Base-by-base conservation (phyloP, 2,888 invertebrate genomes). In the Synanthedon andrenaeformis region DNA sequence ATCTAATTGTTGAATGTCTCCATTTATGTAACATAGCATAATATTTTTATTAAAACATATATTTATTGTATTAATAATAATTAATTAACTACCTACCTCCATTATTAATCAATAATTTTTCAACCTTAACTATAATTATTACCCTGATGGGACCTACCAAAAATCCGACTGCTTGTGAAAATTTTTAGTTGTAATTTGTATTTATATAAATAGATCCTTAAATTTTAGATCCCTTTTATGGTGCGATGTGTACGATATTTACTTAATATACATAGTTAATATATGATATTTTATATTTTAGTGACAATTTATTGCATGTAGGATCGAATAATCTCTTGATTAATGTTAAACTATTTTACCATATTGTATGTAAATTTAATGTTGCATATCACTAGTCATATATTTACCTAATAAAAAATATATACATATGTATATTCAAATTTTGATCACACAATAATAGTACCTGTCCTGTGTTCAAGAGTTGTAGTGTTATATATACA, bases 361-460 rank as follows among this genome's bases (percentile, higher is more conserved):
- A 82, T 71, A 72, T 67, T 69, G 68, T 76, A 74, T 78, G 74
- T 79, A 81, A 75, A 81, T 79, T 82, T 83, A 80, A 82, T 80
- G 73, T 82, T 76, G 83, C 86, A 86, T 86, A 86, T 86, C 84
- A 85, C 86, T 86, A 86, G 86, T 86, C 86, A 86, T 80, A 79
- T 75, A 75, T 61, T 62, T 64, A 70, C 70, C 68, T 67, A 72
- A 72, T 71, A 41, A 53, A 57, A 49, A 54, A 49, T 17, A 35
- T 42, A 51, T 1, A n/a, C 10, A 55, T 5, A 49, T 23, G 6
- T 45, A 19, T 41, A 51, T 41, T 51, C 51, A 14, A 41, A 51
- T 51, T 35, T 41, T 13, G 41, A 41, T 51, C 28, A 35, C 19
- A 73, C 79, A 75, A 60, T 66, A 58, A 77, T 76, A 66, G 85